Evolutionary conservation across 2,888 invertebrate genomes (phyloP), one percentile per base, ranked within the genome.

Genomic region (Melieria picta): DNA sequence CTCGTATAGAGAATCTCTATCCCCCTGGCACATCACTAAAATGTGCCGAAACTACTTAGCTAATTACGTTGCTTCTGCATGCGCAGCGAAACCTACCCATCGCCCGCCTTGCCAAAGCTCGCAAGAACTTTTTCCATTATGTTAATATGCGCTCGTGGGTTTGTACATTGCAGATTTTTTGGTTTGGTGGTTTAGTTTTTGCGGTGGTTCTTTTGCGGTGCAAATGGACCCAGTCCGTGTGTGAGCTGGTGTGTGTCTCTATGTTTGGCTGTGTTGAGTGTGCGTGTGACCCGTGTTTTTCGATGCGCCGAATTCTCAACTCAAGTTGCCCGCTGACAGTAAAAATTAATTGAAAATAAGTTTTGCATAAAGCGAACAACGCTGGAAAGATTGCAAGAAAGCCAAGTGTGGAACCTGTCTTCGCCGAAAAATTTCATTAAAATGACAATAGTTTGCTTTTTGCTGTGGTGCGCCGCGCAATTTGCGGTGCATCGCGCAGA

Each of bases 321-420:
- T 45, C n/a, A 16, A 57, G 56, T 67, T 48, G 50, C 50, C 10
- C 58, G 60, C 48, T 67, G 67, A 67, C 67, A 58, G 57, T 48
- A 46, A n/a, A 67, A 67, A 67, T 60, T 67, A 67, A 60, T 58
- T 67, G 47, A 60, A 60, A 65, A 16, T 47, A 64, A 48, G 43
- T 61, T 61, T 11, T 45, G 45, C 61, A n/a, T 61, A 45, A 52
- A 7, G 52, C 10, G 13, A 4, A 52, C 11, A 30, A 30, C 30
- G 30, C 30, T 30, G 30, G 30, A 30, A 30, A 30, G 30, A 30
- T 2, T 30, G 30, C 30, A 30, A 30, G 30, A 30, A 30, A 30
- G 30, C 30, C 30, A 30, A 30, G 30, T 30, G 30, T 30, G 30
- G 52, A 6, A 52, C 13, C 52, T 30, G 7, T 6, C 13, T 52